These are phyloP conservation scores for Rhagium mordax DNA, from an alignment of 2,888 invertebrate species.

Conservation along the genomic window DNA sequence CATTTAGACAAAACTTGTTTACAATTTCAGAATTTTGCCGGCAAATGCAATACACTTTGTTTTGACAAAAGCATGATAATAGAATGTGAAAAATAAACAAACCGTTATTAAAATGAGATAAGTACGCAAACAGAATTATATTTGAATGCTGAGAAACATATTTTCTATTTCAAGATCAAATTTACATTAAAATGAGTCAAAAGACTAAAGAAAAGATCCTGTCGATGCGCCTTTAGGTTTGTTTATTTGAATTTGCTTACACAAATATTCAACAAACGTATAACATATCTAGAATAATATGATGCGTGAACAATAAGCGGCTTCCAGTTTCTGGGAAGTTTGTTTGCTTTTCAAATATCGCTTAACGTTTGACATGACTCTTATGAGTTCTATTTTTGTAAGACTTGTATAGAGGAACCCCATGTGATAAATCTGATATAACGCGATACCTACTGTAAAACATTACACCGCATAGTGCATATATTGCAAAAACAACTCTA, in stretches of 20 bases:
- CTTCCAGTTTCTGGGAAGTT: not conserved
- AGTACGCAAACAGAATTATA: not conserved
- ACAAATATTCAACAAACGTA: not conserved
- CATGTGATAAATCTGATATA: too few relatives aligned
- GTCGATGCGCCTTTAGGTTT: not conserved
- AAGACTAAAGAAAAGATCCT: not conserved
- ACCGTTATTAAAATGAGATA: not conserved
- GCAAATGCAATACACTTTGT: too few relatives aligned
- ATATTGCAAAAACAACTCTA: too few relatives aligned
- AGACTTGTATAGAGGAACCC: not conserved
- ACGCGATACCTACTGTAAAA: too few relatives aligned
- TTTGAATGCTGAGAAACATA: not conserved
- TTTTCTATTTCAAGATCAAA: conserved; percentile 5
- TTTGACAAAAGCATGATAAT: too few relatives aligned
- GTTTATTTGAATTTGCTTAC: not conserved
- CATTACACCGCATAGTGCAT: too few relatives aligned
- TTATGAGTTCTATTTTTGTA: not conserved
- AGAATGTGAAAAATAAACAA: too few relatives aligned
- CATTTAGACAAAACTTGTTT: too few relatives aligned
- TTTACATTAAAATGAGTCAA: not conserved
- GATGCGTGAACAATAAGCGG: not conserved
- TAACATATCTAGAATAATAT: conserved; percentile 3
- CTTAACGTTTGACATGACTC: not conserved
- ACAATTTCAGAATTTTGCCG: too few relatives aligned
- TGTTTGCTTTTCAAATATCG: not conserved